Percentiles rank a stretch among this genome's conserved stretches.
phyloP scores from a whole-genome alignment of 2,113 vertebrate genomes.

The Porphyrio hochstetteri region DNA sequence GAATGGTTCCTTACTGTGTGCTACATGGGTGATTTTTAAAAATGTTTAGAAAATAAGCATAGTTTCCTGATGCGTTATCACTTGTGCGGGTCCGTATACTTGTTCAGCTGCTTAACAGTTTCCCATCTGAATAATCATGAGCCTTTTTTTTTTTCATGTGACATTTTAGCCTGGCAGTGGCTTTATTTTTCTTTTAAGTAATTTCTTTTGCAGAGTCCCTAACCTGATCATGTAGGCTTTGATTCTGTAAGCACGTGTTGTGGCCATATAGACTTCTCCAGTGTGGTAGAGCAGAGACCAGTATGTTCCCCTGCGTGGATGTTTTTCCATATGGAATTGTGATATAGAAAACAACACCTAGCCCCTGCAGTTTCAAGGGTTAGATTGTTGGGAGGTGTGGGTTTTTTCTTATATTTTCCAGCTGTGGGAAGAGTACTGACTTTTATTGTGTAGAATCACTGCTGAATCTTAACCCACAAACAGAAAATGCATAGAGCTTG shows the following conservation, averaged over 20 bases:
- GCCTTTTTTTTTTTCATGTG: too few relatives aligned
- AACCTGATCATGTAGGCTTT: neutral
- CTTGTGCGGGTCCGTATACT: neutral
- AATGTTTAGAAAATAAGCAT: neutral
- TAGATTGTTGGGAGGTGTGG: neutral
- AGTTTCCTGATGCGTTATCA: neutral
- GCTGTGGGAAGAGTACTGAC: neutral
- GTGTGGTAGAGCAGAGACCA: rapidly evolving
- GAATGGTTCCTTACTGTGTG: constrained; percentile 30
- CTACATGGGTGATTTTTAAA: constrained; percentile 23
- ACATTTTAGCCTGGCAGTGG: neutral
- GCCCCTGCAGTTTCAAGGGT: neutral
- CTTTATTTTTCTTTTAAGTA: neutral
- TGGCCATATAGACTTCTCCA: neutral
- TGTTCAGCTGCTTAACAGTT: neutral
- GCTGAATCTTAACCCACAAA: neutral
- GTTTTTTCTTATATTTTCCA: neutral
- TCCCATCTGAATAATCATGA: neutral
- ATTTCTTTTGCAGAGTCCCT: neutral
- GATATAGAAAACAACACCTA: neutral
- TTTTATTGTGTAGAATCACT: neutral
- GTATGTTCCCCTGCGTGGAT: neutral
- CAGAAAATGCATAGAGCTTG: rapidly evolving
- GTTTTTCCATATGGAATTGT: neutral
- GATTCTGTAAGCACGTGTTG: neutral